Conservation (phyloP, 2,797 vertebrate species). For the Malacoctenus gilli region DNA sequence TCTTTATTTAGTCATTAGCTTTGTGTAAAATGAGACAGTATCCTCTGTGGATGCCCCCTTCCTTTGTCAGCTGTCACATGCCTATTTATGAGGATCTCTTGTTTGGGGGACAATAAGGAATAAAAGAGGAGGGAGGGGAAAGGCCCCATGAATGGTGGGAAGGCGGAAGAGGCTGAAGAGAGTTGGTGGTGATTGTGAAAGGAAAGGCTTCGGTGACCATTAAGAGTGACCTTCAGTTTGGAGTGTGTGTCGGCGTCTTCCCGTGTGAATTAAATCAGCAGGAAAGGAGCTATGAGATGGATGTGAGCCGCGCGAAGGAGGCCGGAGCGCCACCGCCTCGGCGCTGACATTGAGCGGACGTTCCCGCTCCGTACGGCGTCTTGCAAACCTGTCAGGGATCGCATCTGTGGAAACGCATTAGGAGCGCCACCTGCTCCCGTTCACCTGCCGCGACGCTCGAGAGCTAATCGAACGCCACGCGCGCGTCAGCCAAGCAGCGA, state of each 20-base stretch:
- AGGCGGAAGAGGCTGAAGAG: slow-evolving; percentile 48
- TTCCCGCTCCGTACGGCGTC: slow-evolving; percentile 37
- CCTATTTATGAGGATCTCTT: slow-evolving; percentile 76
- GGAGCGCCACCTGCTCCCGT: slow-evolving; percentile 47
- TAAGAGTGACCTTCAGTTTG: slow-evolving; percentile 64
- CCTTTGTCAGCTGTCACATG: slow-evolving; percentile 73
- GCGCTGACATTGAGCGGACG: slow-evolving; percentile 49
- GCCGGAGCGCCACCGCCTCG: slow-evolving; percentile 28
- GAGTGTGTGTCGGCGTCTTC: neutral
- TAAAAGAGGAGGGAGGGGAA: slow-evolving; percentile 18
- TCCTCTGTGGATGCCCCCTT: slow-evolving; percentile 57
- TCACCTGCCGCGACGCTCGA: slow-evolving; percentile 14
- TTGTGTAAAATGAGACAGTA: slow-evolving; percentile 73
- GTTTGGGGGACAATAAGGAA: slow-evolving; percentile 64
- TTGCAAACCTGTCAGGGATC: slow-evolving; percentile 42
- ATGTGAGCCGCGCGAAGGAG: slow-evolving; percentile 39
- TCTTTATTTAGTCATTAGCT: slow-evolving; percentile 78
- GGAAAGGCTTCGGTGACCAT: slow-evolving; percentile 57
- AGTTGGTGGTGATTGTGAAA: slow-evolving; percentile 60
- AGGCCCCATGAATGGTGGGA: slow-evolving; percentile 51
- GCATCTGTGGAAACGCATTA: slow-evolving; percentile 63
- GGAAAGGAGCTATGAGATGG: slow-evolving; percentile 45
- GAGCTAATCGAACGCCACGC: slow-evolving; percentile 15
- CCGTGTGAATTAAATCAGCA: slow-evolving; percentile 48
- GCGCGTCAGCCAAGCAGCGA: slow-evolving; percentile 7